phyloP scores from a whole-genome alignment of 2,113 vertebrate genomes.

The Fulica atra region DNA sequence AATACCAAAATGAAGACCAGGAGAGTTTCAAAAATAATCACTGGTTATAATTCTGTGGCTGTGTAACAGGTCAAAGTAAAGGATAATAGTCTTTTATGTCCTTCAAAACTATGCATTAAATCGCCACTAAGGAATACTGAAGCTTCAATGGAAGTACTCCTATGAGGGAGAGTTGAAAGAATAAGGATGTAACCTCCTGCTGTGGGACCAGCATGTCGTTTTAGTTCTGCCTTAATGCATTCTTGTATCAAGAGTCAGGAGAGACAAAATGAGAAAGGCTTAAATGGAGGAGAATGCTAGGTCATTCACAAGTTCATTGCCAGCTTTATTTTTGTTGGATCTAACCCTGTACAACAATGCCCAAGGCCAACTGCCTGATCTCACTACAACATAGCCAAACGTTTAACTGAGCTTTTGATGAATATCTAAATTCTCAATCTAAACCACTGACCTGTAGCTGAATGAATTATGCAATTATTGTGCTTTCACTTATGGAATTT shows the following conservation, averaged over 20 bases:
- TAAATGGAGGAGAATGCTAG: not conserved
- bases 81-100: not conserved
- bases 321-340: not conserved
- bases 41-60: not conserved
- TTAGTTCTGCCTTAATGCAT: not conserved
- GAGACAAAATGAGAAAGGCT: not conserved
- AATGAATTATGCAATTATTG: not conserved
- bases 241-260: not conserved
- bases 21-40: not conserved
- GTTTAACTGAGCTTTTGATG: not conserved
- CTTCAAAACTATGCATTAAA: not conserved
- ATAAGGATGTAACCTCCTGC: not conserved
- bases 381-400: not conserved
- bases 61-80: not conserved
- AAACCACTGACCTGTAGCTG: not conserved
- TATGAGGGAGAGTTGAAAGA: not conserved
- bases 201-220: not conserved
- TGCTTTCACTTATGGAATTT: not conserved
- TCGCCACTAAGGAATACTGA: not conserved
- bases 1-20: fast-evolving
- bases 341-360: not conserved
- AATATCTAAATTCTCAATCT: not conserved
- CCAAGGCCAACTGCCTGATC: fast-evolving
- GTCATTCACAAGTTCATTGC: not conserved
- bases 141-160: not conserved